Conservation (phyloP, 2,797 vertebrate species). For the Etheostoma perlongum region DNA sequence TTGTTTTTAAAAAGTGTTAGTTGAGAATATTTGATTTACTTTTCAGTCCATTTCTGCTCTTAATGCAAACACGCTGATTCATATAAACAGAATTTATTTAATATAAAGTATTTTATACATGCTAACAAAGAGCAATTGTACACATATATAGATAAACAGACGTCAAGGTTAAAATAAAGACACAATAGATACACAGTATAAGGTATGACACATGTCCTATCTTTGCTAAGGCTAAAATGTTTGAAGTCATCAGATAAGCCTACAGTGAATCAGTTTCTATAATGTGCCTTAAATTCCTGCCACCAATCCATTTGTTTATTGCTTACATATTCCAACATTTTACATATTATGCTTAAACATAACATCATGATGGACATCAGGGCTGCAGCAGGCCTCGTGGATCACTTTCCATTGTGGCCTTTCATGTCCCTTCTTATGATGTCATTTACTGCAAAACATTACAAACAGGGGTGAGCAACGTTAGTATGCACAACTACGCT, state of each 20-base stretch:
- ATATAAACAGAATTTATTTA: slow-evolving; percentile 49
- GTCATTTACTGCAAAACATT: slow-evolving; percentile 91
- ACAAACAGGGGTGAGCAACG: slow-evolving; percentile 7
- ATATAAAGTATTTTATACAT: slow-evolving; percentile 69
- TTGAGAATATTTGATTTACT: background rate
- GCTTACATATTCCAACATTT: slow-evolving; percentile 5
- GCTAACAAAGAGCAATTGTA: slow-evolving; percentile 57
- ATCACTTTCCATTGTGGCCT: slow-evolving; percentile 85
- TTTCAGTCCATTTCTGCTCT: background rate
- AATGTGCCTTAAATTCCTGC: slow-evolving; percentile 4
- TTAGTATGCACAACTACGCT: background rate
- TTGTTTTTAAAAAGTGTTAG: background rate
- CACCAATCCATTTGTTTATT: background rate
- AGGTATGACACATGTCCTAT: background rate
- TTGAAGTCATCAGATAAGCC: slow-evolving; percentile 4
- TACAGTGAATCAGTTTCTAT: background rate
- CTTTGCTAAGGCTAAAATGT: slow-evolving; percentile 21
- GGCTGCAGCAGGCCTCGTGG: slow-evolving; percentile 75
- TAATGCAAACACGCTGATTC: slow-evolving; percentile 21
- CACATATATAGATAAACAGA: slow-evolving; percentile 53
- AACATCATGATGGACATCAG: slow-evolving; percentile 19
- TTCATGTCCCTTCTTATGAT: slow-evolving; percentile 97
- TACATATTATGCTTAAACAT: slow-evolving; percentile 3
- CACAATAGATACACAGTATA: slow-evolving; percentile 21
- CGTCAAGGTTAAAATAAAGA: slow-evolving; percentile 29